Evolutionary conservation across 2,888 invertebrate genomes (phyloP), one percentile per base, ranked within the genome.

Genomic region (Eulithis prunata): DNA sequence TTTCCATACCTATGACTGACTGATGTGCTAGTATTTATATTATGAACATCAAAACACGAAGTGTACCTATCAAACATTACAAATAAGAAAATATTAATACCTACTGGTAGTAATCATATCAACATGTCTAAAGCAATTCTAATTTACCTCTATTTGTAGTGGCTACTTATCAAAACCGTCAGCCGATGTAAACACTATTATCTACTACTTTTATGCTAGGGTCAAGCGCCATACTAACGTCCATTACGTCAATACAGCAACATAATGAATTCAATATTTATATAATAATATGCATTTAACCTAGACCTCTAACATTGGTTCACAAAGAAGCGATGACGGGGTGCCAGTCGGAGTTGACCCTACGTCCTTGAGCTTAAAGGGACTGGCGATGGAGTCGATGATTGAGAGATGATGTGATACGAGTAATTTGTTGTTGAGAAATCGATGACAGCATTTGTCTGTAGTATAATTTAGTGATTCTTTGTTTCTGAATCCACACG

Each of bases 301-400:
- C 87, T 79, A 81, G 81, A 83, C 86, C 85, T 82, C 76, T 63
- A 76, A 68, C 76, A 53, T 80, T 84, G 76, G 76, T 77, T 72
- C 74, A 87, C 85, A 88, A 87, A 85, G 81, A 82, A 79, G 83
- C 78, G 86, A 81, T 82, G 90, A 88, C 85, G 81, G 78, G 81
- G 73, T 78, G 65, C 71, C 76, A 77, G 75, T 78, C 80, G 3
- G 7, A 75, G 71, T 75, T 85, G 87, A 86, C 86, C 85, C 83
- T 75, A 76, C 75, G 76, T 71, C 68, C 71, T 68, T 67, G 61
- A 56, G 61, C 51, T 64, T 62, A 66, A 71, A 77, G 71, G 72
- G 74, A 75, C 68, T 70, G 64, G 32, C 67, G 72, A 74, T 77
- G 75, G 74, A 66, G 66, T 57, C 68, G 7, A 43, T 46, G 55